A percentile compares a stretch with the other conserved stretches of the same genome.
Conservation (phyloP, 1,140 invertebrate species). For the Hycleus phaleratus region DNA sequence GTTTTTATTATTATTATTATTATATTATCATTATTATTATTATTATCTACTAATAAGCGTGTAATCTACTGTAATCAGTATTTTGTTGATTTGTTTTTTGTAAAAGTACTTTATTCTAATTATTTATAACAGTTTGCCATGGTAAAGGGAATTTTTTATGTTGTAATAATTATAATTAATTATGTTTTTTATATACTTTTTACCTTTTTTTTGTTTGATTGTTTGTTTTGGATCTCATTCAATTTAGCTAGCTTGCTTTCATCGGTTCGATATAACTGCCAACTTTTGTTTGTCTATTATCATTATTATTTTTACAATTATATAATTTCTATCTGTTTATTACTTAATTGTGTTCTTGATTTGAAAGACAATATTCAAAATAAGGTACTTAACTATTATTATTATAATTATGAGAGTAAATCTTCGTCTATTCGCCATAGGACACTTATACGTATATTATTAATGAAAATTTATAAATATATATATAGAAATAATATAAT, state of each 20-base stretch:
- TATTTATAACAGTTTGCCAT: constrained; percentile 33
- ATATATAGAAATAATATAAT: constrained; percentile 12
- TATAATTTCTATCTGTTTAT: neutral
- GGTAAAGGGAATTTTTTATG: constrained; percentile 30
- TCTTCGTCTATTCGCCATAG: constrained; percentile 26
- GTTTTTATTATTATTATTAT: constrained; percentile 1
- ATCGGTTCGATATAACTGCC: constrained; percentile 27
- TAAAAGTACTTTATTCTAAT: constrained; percentile 19
- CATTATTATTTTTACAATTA: neutral
- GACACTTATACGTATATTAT: constrained; percentile 22
- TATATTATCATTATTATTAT: too few species aligned
- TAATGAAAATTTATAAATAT: neutral
- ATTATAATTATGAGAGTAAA: neutral
- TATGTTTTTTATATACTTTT: constrained; percentile 11
- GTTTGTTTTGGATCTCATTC: constrained; percentile 29
- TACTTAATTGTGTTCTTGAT: constrained; percentile 22
- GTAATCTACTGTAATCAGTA: constrained; percentile 23
- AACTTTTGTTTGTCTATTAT: constrained; percentile 19
- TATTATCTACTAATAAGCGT: constrained; percentile 2
- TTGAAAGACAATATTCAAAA: constrained; percentile 26
- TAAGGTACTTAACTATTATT: constrained; percentile 22
- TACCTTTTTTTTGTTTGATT: constrained; percentile 25
- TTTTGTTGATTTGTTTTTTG: constrained; percentile 17
- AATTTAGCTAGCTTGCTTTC: constrained; percentile 24
- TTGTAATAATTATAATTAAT: constrained; percentile 5